phyloP scores from a whole-genome alignment of 2,113 vertebrate genomes.

The Cygnus atratus region DNA sequence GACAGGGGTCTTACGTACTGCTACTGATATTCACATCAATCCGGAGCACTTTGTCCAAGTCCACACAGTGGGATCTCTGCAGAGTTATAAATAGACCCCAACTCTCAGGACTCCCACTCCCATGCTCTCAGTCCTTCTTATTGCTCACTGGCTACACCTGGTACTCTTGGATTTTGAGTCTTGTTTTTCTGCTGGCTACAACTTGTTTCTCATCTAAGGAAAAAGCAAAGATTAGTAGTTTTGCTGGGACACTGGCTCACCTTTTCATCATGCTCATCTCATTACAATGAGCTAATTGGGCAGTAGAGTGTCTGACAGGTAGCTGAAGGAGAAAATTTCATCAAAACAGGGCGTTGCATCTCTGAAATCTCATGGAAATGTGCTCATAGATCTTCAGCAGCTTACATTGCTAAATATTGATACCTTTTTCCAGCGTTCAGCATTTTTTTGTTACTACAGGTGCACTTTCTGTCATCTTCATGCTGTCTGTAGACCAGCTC shows the following conservation, averaged over 20 bases:
- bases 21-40: constrained; percentile 65
- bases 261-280: background rate
- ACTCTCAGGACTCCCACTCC: constrained; percentile 47
- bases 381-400: background rate
- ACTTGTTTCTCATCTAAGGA: background rate
- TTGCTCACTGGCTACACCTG: background rate
- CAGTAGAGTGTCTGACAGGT: background rate
- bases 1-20: constrained; percentile 50
- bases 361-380: background rate
- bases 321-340: background rate
- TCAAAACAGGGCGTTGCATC: background rate
- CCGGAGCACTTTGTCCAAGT: constrained; percentile 55
- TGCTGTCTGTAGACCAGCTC: background rate
- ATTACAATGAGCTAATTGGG: background rate
- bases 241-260: background rate
- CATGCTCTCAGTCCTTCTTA: constrained; percentile 24
- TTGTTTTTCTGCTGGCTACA: background rate
- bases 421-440: background rate
- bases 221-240: background rate
- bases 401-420: background rate
- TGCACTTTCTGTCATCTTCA: background rate
- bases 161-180: background rate
- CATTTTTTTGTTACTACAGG: background rate
- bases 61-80: constrained; percentile 56
- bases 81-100: constrained; percentile 63